Evolutionary conservation across 1,140 invertebrate genomes (phyloP).

Genomic region (Lanistes nyassanus): DNA sequence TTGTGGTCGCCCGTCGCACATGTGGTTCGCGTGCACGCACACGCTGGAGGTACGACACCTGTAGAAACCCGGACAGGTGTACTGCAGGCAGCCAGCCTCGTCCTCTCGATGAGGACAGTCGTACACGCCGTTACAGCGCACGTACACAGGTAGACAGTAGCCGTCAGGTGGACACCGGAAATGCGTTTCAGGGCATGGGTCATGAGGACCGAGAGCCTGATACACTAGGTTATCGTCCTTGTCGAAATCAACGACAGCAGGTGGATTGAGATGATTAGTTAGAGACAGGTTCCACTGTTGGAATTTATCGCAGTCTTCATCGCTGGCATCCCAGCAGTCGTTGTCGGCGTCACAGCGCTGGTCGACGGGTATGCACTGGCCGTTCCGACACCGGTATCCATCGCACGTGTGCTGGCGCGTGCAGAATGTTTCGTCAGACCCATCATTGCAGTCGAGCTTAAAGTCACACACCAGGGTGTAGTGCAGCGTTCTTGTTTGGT

Average conservation of each 20-base stretch:
- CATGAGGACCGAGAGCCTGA: no score
- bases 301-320: slow-evolving; percentile 26
- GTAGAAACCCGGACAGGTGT: slow-evolving; percentile 29
- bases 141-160: slow-evolving; percentile 16
- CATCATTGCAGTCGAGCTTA: slow-evolving; percentile 16
- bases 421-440: slow-evolving; percentile 16
- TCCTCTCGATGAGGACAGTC: slow-evolving; percentile 21
- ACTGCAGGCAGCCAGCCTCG: slow-evolving; percentile 15
- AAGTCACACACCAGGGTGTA: slow-evolving; percentile 24
- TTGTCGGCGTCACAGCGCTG: slow-evolving; percentile 25
- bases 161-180: slow-evolving; percentile 8
- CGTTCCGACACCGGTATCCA: slow-evolving; percentile 1
- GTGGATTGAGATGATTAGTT: no score
- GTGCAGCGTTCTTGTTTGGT: slow-evolving; percentile 2
- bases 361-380: neutral
- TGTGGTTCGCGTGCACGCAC: slow-evolving; percentile 18
- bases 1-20: slow-evolving; percentile 19
- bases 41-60: slow-evolving; percentile 14
- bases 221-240: no score
- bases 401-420: neutral
- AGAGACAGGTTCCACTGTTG: no score
- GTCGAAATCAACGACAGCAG: no score
- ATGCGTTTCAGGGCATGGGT: slow-evolving; percentile 8
- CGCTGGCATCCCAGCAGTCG: slow-evolving; percentile 27
- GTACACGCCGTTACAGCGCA: slow-evolving; percentile 24